phyloP scores from a whole-genome alignment of 2,797 vertebrate genomes.

The Enteromius viviparus region DNA sequence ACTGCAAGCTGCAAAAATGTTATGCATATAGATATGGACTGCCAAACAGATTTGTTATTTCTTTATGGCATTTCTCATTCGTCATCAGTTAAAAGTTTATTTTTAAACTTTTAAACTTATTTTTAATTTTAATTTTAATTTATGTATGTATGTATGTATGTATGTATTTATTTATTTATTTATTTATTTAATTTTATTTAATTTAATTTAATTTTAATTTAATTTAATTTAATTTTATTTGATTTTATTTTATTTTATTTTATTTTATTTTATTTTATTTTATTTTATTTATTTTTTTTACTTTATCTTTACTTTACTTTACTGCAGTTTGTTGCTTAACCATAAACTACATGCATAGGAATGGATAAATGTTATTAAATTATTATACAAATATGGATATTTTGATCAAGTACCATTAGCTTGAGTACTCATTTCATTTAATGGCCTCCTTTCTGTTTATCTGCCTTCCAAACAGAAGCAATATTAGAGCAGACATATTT shows the following conservation, averaged over 20 bases:
- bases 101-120: too few species aligned
- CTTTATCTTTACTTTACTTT: not conserved
- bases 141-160: too few species aligned
- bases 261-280: too few species aligned
- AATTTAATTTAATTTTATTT: too few species aligned
- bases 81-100: not conserved
- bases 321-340: not conserved
- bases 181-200: too few species aligned
- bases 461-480: not conserved
- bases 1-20: not conserved
- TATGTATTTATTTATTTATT: too few species aligned
- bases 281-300: too few species aligned
- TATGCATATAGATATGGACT: not conserved
- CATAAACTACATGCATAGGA: not conserved
- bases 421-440: not conserved
- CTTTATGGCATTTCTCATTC: not conserved
- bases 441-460: not conserved
- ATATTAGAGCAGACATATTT: not conserved
- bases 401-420: conserved; percentile 5
- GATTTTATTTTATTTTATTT: too few species aligned
- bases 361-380: not conserved
- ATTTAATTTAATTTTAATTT: too few species aligned
- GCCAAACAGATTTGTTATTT: not conserved
- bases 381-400: not conserved
- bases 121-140: too few species aligned